Conservation (phyloP, 2,113 vertebrate species). For the Podiceps cristatus region DNA sequence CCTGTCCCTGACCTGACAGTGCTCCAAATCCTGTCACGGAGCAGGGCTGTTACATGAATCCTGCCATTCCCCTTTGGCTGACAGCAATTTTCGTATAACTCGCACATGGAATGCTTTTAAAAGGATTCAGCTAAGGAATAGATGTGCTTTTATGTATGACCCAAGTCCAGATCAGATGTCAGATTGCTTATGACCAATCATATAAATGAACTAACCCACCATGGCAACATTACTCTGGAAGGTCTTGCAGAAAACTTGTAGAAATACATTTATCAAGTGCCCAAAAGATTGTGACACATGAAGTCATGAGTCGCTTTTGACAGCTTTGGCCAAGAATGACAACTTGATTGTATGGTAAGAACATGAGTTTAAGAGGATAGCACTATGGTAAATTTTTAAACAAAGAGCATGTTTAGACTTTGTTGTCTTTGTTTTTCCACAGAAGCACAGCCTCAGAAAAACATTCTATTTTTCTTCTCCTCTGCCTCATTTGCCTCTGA, state of each 20-base stretch:
- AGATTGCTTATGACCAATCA: background rate
- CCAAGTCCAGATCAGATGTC: constrained; percentile 5
- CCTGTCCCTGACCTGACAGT: background rate
- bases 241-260: background rate
- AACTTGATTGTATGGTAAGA: background rate
- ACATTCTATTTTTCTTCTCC: constrained; percentile 4
- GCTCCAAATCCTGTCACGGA: background rate
- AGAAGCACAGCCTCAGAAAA: constrained; percentile 4
- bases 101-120: background rate
- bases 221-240: background rate
- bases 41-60: background rate
- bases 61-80: background rate
- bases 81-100: background rate
- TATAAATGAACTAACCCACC: background rate
- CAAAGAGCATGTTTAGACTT: background rate
- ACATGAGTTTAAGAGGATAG: background rate
- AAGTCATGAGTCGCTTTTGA: background rate
- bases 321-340: background rate
- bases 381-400: background rate
- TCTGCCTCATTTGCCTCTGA: constrained; percentile 6
- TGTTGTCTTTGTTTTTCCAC: constrained; percentile 2
- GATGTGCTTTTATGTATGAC: background rate
- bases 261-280: background rate
- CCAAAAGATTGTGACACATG: background rate
- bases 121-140: constrained; percentile 8